phyloP scores from a whole-genome alignment of 2,888 invertebrate genomes.

The Masnerella sp. region DNA sequence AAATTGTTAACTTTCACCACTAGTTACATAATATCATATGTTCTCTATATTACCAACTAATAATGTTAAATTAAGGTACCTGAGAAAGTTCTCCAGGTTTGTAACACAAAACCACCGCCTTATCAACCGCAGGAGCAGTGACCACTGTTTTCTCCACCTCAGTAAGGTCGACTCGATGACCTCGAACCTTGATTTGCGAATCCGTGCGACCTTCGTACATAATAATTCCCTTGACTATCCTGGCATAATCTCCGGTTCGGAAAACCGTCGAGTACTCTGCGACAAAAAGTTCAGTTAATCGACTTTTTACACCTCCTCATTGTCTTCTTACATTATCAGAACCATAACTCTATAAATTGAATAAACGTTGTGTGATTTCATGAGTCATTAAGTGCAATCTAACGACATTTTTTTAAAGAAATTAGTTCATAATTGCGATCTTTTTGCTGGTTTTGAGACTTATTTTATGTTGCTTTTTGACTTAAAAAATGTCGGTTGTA shows the following conservation, averaged over 20 bases:
- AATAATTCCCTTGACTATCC: conserved; percentile 82
- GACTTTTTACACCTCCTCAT: no score
- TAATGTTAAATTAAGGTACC: conserved; percentile 67
- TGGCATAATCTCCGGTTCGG: conserved; percentile 91
- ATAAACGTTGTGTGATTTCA: not conserved
- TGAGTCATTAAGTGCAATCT: not conserved
- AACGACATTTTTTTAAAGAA: not conserved
- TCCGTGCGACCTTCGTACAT: conserved; percentile 91
- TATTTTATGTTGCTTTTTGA: no score
- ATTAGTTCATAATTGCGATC: no score
- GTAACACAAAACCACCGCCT: conserved; percentile 88
- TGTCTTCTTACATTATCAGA: no score
- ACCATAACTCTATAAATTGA: no score
- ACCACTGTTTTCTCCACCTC: conserved; percentile 89
- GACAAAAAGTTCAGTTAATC: no score
- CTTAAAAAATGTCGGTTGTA: no score
- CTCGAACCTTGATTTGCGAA: conserved; percentile 91
- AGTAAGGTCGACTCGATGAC: conserved; percentile 90
- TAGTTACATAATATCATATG: no score
- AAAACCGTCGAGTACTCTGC: conserved; percentile 85
- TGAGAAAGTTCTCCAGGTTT: conserved; percentile 83
- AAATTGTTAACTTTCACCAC: no score
- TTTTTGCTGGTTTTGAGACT: not conserved
- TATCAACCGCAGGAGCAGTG: conserved; percentile 83
- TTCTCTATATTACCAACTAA: no score